Conservation (phyloP, 2,888 invertebrate species). For the Ochropleura plecta region DNA sequence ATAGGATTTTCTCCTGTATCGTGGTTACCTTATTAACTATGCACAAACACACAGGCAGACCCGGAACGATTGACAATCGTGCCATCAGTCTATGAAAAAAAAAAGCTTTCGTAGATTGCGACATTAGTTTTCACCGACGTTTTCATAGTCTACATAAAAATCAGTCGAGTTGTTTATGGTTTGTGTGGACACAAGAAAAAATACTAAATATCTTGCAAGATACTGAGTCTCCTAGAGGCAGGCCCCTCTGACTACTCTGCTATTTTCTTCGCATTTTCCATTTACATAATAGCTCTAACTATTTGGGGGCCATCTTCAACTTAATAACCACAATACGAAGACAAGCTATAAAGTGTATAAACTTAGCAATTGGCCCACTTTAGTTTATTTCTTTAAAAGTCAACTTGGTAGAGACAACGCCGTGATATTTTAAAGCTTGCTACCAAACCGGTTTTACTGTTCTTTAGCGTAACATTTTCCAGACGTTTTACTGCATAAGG, state of each 20-base stretch:
- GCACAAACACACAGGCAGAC: no score
- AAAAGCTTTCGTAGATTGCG: no score
- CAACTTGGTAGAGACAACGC: constrained; percentile 12
- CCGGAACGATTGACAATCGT: no score
- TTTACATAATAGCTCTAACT: constrained; percentile 1
- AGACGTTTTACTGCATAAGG: not conserved
- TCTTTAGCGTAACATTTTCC: constrained; percentile 5
- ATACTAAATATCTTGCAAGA: no score
- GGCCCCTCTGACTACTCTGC: not conserved
- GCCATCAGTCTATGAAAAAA: no score
- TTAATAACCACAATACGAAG: constrained; percentile 7
- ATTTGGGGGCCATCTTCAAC: constrained; percentile 18
- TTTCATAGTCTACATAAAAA: no score
- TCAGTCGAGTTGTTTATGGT: no score
- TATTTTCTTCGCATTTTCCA: not conserved
- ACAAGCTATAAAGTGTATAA: constrained; percentile 11
- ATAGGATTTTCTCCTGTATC: no score
- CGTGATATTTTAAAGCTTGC: constrained; percentile 29
- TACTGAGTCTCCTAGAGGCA: no score
- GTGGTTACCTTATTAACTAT: no score
- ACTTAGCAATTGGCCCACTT: constrained; percentile 33
- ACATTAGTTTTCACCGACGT: no score
- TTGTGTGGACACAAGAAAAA: not conserved
- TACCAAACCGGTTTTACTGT: constrained; percentile 6
- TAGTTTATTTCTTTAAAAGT: constrained; percentile 30